These are phyloP conservation scores for Tympanuchus pallidicinctus DNA, from an alignment of 2,113 vertebrate species.

Conservation along the genomic window DNA sequence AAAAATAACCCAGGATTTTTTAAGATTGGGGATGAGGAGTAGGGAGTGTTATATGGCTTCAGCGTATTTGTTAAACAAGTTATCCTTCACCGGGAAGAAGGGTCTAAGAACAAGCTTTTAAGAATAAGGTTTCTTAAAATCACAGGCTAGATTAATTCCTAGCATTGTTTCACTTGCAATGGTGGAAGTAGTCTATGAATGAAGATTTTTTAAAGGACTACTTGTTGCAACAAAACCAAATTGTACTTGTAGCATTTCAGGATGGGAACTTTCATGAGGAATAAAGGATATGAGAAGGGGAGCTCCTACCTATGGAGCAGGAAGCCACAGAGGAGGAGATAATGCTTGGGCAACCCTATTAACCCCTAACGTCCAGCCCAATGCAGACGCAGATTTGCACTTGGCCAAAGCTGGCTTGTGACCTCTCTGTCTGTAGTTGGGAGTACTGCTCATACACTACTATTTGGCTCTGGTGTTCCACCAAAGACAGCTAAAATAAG, in stretches of 20 bases:
- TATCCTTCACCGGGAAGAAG: neutral
- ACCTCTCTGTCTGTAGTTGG: neutral
- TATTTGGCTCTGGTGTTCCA: neutral
- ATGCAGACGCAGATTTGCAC: neutral
- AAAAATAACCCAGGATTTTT: neutral
- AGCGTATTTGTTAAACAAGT: neutral
- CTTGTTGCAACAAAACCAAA: constrained; percentile 44
- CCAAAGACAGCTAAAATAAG: neutral
- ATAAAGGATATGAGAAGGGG: constrained; percentile 52
- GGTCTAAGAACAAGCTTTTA: neutral
- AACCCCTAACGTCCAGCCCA: neutral
- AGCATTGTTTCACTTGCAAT: constrained; percentile 61
- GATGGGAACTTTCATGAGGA: constrained; percentile 47
- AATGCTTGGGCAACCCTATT: constrained; percentile 28
- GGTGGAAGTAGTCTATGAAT: constrained; percentile 43
- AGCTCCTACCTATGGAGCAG: constrained; percentile 52
- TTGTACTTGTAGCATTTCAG: constrained; percentile 33
- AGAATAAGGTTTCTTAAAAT: constrained; percentile 32
- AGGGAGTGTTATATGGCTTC: neutral
- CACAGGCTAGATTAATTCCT: constrained; percentile 29
- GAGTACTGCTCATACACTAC: neutral
- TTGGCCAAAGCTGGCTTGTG: neutral
- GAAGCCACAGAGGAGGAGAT: constrained; percentile 53
- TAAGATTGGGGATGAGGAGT: neutral
- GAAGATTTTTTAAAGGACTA: constrained; percentile 40